Percentiles rank a stretch among this genome's conserved stretches.
Conservation (phyloP, 37 sponge, comb jelly and placozoan genomes). For the Eunapius fragilis region DNA sequence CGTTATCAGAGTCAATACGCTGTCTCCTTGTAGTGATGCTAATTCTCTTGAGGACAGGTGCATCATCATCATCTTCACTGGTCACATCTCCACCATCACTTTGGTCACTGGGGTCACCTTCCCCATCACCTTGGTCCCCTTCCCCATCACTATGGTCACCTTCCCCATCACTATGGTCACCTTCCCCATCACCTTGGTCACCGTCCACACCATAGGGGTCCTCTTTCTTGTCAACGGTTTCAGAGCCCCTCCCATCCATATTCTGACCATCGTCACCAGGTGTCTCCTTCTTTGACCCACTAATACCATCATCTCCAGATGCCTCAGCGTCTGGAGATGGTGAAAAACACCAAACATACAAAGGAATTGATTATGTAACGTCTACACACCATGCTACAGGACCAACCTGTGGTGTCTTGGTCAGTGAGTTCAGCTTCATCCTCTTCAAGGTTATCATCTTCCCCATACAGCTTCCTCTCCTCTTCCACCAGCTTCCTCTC, state of each 20-base stretch:
- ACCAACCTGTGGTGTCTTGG: conserved; percentile 2
- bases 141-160: not conserved
- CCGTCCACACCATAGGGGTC: conserved; percentile 48
- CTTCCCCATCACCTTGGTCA: not conserved
- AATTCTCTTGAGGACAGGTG: not conserved
- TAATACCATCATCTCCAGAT: not conserved
- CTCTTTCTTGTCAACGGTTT: not conserved
- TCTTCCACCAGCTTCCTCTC: conserved; percentile 44
- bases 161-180: conserved; percentile 48
- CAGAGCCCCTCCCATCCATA: not conserved
- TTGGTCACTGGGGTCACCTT: conserved; percentile 10
- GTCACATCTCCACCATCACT: conserved; percentile 17
- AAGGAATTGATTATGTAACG: not conserved
- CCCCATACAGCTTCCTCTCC: conserved; percentile 41
- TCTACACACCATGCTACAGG: no score
- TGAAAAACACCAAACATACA: not conserved
- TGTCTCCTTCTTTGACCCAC: not conserved
- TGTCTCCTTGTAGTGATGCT: not conserved
- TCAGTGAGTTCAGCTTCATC: conserved; percentile 54
- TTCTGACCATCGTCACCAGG: not conserved
- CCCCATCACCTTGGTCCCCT: not conserved
- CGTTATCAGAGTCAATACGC: conserved; percentile 50
- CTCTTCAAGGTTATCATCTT: conserved; percentile 25
- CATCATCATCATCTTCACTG: not conserved
- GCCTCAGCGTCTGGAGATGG: not conserved